Evolutionary conservation across 2,797 vertebrate genomes (phyloP).

Genomic region (Anguilla pacifica): DNA sequence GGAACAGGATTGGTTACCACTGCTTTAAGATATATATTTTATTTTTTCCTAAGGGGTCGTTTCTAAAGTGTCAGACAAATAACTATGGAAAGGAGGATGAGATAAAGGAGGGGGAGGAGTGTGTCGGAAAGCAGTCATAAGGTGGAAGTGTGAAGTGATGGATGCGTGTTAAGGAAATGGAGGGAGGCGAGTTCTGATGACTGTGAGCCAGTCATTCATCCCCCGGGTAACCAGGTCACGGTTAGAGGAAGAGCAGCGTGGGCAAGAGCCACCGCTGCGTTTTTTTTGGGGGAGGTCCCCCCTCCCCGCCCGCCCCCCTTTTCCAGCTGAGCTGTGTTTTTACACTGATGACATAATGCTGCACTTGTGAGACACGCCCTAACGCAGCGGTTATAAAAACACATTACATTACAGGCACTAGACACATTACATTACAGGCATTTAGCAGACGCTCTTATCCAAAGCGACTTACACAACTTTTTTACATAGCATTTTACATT

Average conservation of each 20-base stretch:
- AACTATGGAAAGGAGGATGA: not conserved
- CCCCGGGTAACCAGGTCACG: constrained; percentile 27
- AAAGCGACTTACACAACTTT: no score
- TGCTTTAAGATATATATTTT: not conserved
- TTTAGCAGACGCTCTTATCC: no score
- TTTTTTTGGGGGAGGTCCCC: not conserved
- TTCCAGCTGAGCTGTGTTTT: constrained; percentile 13
- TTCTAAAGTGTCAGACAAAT: not conserved
- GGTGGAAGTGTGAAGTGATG: constrained; percentile 12
- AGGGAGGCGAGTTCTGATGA: constrained; percentile 42
- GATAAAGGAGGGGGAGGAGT: not conserved
- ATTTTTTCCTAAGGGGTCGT: not conserved
- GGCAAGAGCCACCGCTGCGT: not conserved
- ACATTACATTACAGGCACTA: no score
- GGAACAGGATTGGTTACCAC: no score
- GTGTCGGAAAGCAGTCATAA: not conserved
- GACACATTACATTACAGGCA: no score
- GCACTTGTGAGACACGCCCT: not conserved
- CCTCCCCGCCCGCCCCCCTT: not conserved
- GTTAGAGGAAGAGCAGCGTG: constrained; percentile 30
- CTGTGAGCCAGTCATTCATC: constrained; percentile 29
- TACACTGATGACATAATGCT: not conserved
- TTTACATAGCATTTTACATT: no score
- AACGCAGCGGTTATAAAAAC: not conserved
- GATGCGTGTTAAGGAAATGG: constrained; percentile 40